Percentiles rank a stretch among this genome's conserved stretches.
These are phyloP conservation scores for Sarcophaga carnaria DNA, from an alignment of 2,888 invertebrate genomes.

Conservation along the genomic window DNA sequence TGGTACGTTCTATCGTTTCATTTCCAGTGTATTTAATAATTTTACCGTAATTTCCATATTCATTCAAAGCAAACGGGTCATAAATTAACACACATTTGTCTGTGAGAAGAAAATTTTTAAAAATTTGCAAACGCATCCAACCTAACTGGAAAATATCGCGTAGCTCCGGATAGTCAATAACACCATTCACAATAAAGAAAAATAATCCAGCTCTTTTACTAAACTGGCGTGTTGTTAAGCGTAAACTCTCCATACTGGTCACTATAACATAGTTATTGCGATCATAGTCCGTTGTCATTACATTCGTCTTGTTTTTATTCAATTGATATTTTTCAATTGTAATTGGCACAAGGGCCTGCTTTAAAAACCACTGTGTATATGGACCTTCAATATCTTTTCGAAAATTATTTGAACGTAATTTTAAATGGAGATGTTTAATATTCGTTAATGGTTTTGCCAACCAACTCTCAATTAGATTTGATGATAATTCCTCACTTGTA, in stretches of 20 bases:
- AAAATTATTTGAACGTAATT: slow-evolving; percentile 69
- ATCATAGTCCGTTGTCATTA: not conserved
- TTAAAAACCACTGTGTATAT: slow-evolving; percentile 74
- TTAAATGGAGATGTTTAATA: slow-evolving; percentile 71
- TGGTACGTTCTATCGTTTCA: slow-evolving; percentile 67
- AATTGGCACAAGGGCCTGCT: slow-evolving; percentile 61
- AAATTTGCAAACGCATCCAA: slow-evolving; percentile 74
- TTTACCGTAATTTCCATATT: slow-evolving; percentile 71
- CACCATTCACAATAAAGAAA: slow-evolving; percentile 74
- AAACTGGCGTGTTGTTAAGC: slow-evolving; percentile 64
- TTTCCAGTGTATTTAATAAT: slow-evolving; percentile 72
- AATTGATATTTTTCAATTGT: slow-evolving; percentile 55
- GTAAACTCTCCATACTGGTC: slow-evolving; percentile 71
- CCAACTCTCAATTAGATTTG: slow-evolving; percentile 40
- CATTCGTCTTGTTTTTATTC: not conserved
- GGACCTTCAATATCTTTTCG: slow-evolving; percentile 71
- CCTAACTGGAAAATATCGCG: slow-evolving; percentile 71
- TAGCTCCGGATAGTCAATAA: slow-evolving; percentile 67
- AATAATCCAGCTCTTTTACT: slow-evolving; percentile 72
- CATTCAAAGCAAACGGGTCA: slow-evolving; percentile 74
- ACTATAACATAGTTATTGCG: slow-evolving; percentile 74
- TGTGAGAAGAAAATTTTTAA: slow-evolving; percentile 74
- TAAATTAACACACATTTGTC: slow-evolving; percentile 73
- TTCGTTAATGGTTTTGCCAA: slow-evolving; percentile 65
- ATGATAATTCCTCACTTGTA: slow-evolving; percentile 9